Percentiles rank a stretch among this genome's conserved stretches.
These are phyloP conservation scores for Camelus dromedarius DNA, from an alignment of 2,113 vertebrate genomes.

Conservation along the genomic window DNA sequence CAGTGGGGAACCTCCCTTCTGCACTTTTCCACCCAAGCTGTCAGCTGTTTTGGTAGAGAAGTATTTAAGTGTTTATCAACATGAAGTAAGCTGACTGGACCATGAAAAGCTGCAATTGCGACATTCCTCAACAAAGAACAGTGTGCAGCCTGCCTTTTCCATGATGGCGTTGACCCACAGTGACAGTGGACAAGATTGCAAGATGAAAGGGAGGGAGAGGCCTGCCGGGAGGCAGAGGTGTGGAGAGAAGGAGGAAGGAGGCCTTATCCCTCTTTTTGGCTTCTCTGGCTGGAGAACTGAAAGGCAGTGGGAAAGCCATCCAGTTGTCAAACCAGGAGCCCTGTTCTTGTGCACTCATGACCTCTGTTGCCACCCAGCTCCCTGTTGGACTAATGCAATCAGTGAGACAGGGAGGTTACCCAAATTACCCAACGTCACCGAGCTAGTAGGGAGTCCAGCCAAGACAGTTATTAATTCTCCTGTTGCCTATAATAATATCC, in stretches of 20 bases:
- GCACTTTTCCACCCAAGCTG: not conserved
- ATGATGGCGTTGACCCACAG: not conserved
- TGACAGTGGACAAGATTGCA: not conserved
- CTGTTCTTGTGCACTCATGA: not conserved
- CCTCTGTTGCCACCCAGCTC: not conserved
- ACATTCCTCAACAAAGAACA: not conserved
- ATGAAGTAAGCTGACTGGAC: not conserved
- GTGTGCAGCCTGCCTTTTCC: not conserved
- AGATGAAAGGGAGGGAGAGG: not conserved
- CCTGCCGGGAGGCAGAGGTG: not conserved
- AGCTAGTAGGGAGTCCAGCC: not conserved
- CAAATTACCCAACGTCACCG: not conserved
- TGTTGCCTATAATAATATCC: not conserved
- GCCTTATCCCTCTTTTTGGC: not conserved
- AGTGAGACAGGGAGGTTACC: not conserved
- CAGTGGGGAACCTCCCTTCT: not conserved
- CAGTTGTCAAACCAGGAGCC: not conserved
- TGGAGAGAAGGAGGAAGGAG: not conserved
- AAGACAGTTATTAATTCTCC: not conserved
- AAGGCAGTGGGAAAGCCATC: not conserved
- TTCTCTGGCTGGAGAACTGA: not conserved
- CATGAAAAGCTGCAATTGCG: not conserved
- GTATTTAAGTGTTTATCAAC: not conserved
- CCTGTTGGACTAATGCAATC: not conserved
- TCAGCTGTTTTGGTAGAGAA: not conserved